Base-by-base conservation (phyloP, 2,888 invertebrate genomes). In the Noctua pronuba region DNA sequence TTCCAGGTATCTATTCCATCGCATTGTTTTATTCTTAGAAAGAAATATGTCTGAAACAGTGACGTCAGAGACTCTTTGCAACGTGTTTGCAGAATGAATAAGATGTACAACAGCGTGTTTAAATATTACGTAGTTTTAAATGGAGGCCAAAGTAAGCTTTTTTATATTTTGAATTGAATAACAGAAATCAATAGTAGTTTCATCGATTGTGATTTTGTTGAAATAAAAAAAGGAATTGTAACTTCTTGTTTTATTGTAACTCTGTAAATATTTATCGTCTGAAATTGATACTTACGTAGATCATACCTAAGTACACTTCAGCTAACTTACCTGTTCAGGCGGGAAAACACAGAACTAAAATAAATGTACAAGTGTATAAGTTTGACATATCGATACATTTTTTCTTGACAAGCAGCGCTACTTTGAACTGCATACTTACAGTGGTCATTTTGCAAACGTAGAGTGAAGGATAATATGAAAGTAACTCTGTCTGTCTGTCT, bases 21-120 rank as follows among this genome's bases (percentile, higher is more conserved):
- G n/a, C 31, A 46, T 24, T 58, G 58, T 46, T 74, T 44, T 74
- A 44, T 58, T 74, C 4, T 44, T 41, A 21, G 28, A 31, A 58
- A 74, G 6, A 46, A 74, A 58, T 60, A 38, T 24, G 44, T 74
- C 44, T n/a, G 11, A 31, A 1, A 28, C 44, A 58, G 71, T 52
- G 21, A 44, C 13, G 7, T 16, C 31, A 44, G 52, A 24, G n/a
- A 35, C 5, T 24, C 31, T 52, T 73, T 44, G 31, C 73, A 52
- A 31, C 10, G 31, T 24, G 18, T 71, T 55, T 55, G 18, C 2
- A 13, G n/a, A 73, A 41, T 67, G 13, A 35, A 38, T 38, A 21
- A 52, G 0, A 55, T 13, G 10, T 38, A 46, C 35, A n/a, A 72
- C 11, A 55, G 11, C 24, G 7, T 71, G 52, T 55, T 71, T 71